Evolutionary conservation across 1,140 invertebrate genomes (phyloP), one percentile per base, ranked within the genome.

Genomic region (Drosophila guanche): DNA sequence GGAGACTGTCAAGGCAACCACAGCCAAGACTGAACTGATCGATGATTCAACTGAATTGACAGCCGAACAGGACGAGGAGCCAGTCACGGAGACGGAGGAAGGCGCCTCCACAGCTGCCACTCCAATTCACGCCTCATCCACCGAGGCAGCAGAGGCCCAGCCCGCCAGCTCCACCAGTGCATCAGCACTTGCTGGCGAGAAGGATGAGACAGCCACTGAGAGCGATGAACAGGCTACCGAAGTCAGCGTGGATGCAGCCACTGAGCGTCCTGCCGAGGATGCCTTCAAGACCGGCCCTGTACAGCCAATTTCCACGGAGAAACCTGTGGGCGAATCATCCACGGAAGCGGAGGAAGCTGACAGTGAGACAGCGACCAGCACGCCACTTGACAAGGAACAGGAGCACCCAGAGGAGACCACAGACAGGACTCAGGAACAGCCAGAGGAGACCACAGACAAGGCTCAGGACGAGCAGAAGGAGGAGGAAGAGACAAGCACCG

Each of bases 1-100:
- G 25, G 68, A 86, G 29, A 66, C 57, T 10, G 37, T 53, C 37
- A 85, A 70, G 61, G n/a, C 43, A 29, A 75, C 69, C 12, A 88
- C 83, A 40, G 62, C 78, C 2, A 79, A 81, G 47, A 23, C 75
- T 23, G 47, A 46, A 22, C 1, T 23, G n/a, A 10, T 27, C 12
- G 69, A 76, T 25, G 59, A 25, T 2, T 61, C 80, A 3, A 79
- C 70, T 23, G 75, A 73, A 7, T 22, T 74, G 40, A 61, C 75
- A 22, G 51, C 29, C 0, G 62, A 60, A n/a, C 50, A 52, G 14
- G 72, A 29, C 7, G 65, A 66, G 22, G 50, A 78, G 1, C 42
- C 37, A 1, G 4, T 41, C n/a, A 54, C 59, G 6, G 71, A 59
- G 12, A 57, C 59, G 42, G 46, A 60, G 1, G 20, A 46, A 4